These are phyloP conservation scores for Excalfactoria chinensis DNA, from an alignment of 2,113 vertebrate species.

Conservation along the genomic window DNA sequence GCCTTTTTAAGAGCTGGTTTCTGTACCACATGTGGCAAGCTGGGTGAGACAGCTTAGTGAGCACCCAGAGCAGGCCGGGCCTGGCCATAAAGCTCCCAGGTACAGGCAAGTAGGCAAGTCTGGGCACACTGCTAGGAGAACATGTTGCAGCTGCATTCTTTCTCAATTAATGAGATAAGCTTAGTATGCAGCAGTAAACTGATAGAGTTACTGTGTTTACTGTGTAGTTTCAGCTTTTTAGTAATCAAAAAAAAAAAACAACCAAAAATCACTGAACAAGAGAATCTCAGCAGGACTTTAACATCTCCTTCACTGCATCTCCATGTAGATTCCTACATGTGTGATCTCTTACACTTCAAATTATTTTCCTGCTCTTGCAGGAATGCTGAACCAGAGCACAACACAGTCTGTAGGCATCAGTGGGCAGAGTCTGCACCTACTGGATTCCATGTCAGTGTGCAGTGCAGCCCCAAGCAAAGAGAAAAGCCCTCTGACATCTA, in stretches of 20 bases:
- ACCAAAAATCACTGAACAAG: neutral
- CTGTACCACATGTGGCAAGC: neutral
- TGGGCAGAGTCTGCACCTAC: neutral
- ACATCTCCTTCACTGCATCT: neutral
- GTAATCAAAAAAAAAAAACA: neutral
- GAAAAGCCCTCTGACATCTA: neutral
- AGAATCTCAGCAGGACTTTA: neutral
- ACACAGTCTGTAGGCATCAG: neutral
- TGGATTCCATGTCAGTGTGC: neutral
- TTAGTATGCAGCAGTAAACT: neutral
- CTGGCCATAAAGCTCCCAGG: neutral
- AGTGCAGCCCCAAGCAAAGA: neutral
- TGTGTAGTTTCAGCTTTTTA: neutral
- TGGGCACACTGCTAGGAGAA: neutral
- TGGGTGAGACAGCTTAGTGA: neutral
- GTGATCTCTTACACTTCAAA: neutral
- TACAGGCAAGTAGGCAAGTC: neutral
- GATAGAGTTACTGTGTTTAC: neutral
- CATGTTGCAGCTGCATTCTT: neutral
- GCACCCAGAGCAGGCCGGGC: neutral
- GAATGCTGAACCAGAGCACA: neutral
- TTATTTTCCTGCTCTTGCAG: neutral
- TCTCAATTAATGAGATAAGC: neutral
- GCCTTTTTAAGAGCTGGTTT: neutral
- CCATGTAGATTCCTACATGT: neutral